Base-by-base conservation (phyloP, 2,888 invertebrate genomes). In the Drosophila cracens region DNA sequence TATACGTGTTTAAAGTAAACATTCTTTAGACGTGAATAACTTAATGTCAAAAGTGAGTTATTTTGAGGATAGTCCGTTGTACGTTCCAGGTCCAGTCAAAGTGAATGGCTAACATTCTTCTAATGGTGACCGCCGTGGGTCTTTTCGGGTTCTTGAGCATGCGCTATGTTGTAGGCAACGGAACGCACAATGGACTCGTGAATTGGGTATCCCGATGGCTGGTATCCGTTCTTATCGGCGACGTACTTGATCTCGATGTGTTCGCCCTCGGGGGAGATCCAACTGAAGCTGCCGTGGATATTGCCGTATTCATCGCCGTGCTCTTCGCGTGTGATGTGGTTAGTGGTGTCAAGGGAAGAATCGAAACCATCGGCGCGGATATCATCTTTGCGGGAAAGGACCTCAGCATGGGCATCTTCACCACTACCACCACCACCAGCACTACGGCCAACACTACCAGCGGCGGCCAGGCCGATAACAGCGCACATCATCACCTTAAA, bases 181-280 rank as follows among this genome's bases (percentile, higher is more conserved):
- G 31, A 16, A 36, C 74, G 78, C 1, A 8, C 53, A 46, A 79
- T 57, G 4, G 51, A 10, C 0, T 82, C 79, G 43, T 65, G 82
- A n/a, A 82, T 27, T 2, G 60, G 40, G 34, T 65, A 61, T 29
- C 79, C 79, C 2, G 54, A 34, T 56, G 92, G 83, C 57, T 90
- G 91, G 65, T 85, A 92, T 10, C 92, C 92, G 43, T 91, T 58
- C 74, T 92, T 91, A 71, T 92, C 82, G 70, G 92, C 92, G 31
- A 87, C 74, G 70, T 90, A 92, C 21, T 51, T 48, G 6, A 93
- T 73, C 2, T 79, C 67, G 25, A 92, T 59, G 16, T 83, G 84
- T 33, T 77, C 78, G 13, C 93, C 92, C 65, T 92, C 90, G 65
- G 92, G 92, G 0, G 91, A 85, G 13, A 87, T 49, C 83, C 87